Evolutionary conservation across 2,888 invertebrate genomes (phyloP), one percentile per base, ranked within the genome.

Genomic region (Heliconius ismenius): DNA sequence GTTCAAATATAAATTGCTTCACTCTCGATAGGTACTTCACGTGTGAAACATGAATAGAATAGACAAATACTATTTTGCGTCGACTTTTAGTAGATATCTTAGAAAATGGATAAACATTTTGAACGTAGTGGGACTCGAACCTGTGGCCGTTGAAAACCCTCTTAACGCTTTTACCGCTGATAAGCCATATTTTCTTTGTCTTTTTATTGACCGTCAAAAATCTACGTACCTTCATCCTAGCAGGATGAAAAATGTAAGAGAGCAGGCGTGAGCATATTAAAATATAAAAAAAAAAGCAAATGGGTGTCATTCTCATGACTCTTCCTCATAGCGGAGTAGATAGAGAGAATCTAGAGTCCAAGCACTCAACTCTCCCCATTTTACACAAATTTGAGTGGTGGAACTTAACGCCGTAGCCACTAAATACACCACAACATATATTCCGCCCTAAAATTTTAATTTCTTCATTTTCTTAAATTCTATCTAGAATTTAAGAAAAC

Each of bases 1-100:
- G 39, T 39, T 67, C 39, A 24, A 67, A 39, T 67, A 67, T 43
- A 67, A 67, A 67, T 67, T 39, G 67, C 39, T 39, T n/a, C 39
- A 24, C n/a, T 32, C 28, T 36, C 11, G 65, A 39, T 18, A 43
- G 39, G 39, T 39, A 67, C 67, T 67, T 67, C 39, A 24, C 24
- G 13, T 36, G 65, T 39, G 24, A 24, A 24, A 67, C 24, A 24
- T 26, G 36, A n/a, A 24, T 62, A 62, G 62, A 62, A 62, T 26
- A 26, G 26, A 62, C 62, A 13, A 26, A 26, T 26, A 13, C 26
- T 62, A 62, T 15, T 15, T 13, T 49, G 49, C 62, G 11, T 26
- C 13, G 62, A 62, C 15, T 26, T 62, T 62, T 62, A 15, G 4
- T 62, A 7, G 4, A 13, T 62, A 26, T 62, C 7, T 49, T 62